These are phyloP conservation scores for Meghimatium bilineatum DNA, from an alignment of 2,888 invertebrate genomes.

Conservation along the genomic window DNA sequence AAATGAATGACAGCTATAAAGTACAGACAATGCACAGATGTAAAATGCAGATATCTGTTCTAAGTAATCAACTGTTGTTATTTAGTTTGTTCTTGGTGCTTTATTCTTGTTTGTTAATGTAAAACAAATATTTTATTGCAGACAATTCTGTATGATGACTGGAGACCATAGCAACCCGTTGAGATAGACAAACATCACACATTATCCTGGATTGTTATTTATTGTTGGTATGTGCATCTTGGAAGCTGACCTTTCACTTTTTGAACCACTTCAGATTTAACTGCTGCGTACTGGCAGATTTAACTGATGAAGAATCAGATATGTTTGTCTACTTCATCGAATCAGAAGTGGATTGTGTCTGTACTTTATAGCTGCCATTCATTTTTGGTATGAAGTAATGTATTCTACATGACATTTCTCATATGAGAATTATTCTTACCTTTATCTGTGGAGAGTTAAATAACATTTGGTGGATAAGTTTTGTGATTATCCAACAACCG, in stretches of 20 bases:
- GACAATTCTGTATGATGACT: conserved; percentile 31
- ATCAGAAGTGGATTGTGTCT: neutral
- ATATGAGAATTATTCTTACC: neutral
- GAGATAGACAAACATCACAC: neutral
- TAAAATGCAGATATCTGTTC: too few relatives aligned
- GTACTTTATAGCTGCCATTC: neutral
- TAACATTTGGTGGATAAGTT: neutral
- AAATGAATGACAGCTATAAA: too few relatives aligned
- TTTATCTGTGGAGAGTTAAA: neutral
- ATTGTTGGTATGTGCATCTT: neutral
- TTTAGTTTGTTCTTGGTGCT: too few relatives aligned
- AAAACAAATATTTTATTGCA: neutral
- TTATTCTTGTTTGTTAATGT: neutral
- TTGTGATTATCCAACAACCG: too few relatives aligned
- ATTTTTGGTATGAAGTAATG: neutral
- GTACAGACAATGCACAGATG: too few relatives aligned
- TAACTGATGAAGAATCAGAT: neutral
- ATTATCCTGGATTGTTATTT: neutral
- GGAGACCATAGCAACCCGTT: neutral
- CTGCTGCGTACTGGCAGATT: neutral
- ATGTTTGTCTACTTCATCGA: neutral
- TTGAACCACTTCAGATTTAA: neutral
- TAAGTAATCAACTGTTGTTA: too few relatives aligned
- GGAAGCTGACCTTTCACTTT: conserved; percentile 1
- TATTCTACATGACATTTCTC: neutral